These are phyloP conservation scores for Brienomyrus longianalis DNA, from an alignment of 2,113 vertebrate genomes.

Conservation along the genomic window DNA sequence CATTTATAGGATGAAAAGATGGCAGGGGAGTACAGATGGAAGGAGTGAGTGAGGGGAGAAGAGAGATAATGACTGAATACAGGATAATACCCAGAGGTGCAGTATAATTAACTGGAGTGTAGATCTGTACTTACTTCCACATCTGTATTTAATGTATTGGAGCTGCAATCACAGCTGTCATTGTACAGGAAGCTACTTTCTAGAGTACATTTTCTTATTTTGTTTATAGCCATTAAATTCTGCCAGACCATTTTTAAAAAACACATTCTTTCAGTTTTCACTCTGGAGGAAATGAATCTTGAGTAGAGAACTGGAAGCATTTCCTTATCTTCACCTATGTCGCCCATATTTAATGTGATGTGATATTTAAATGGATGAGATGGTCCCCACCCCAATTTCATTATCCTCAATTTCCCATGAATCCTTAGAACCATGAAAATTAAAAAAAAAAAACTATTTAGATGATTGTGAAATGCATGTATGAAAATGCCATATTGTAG, in stretches of 20 bases:
- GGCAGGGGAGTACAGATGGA: not conserved
- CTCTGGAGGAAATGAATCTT: not conserved
- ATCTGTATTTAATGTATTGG: conserved; percentile 12
- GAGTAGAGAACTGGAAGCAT: not conserved
- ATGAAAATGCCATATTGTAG: not conserved
- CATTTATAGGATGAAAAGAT: conserved; percentile 3
- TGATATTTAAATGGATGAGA: not conserved
- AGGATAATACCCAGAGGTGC: conserved; percentile 13
- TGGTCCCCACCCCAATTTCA: not conserved
- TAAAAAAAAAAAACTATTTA: not conserved
- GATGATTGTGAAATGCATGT: not conserved
- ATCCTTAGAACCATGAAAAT: not conserved
- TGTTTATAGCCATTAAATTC: not conserved
- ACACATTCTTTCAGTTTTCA: not conserved
- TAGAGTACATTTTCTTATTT: not conserved
- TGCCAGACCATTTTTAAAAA: not conserved
- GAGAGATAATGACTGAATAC: conserved; percentile 16
- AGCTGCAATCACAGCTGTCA: conserved; percentile 7
- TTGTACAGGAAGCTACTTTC: not conserved
- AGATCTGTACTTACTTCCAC: not conserved
- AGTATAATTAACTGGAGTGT: conserved; percentile 7
- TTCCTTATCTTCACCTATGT: not conserved
- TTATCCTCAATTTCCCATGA: not conserved
- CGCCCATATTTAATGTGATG: not conserved
- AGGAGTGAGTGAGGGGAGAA: not conserved